These are phyloP conservation scores for Lipophrys pholis DNA, from an alignment of 2,113 vertebrate species.

Conservation along the genomic window DNA sequence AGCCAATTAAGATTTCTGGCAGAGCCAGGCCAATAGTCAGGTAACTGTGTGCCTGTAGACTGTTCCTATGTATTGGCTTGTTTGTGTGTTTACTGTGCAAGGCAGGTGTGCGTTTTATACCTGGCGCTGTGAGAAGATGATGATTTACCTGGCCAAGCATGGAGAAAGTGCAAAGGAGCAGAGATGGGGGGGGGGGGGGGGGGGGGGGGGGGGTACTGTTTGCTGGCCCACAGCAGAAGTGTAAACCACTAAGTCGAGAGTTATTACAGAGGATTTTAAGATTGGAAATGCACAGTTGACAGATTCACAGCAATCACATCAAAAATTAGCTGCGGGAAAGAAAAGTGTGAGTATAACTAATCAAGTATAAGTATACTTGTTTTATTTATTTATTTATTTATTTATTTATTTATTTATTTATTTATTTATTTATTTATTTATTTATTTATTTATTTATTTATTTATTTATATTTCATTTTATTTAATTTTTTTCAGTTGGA, in stretches of 20 bases:
- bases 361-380: too few relatives aligned
- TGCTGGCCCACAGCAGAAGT: neutral
- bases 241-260: neutral
- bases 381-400: too few relatives aligned
- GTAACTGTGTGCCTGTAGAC: slow-evolving; percentile 37
- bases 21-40: slow-evolving; percentile 36
- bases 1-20: slow-evolving; percentile 45
- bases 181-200: slow-evolving; percentile 4
- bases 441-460: too few relatives aligned
- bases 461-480: too few relatives aligned
- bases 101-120: slow-evolving; percentile 21
- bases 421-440: too few relatives aligned
- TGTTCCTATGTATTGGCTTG: slow-evolving; percentile 6
- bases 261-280: neutral
- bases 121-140: slow-evolving; percentile 13
- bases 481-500: too few relatives aligned
- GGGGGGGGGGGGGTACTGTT: neutral
- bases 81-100: slow-evolving; percentile 15
- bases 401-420: too few relatives aligned
- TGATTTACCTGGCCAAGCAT: slow-evolving; percentile 14
- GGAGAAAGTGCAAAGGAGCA: slow-evolving; percentile 1
- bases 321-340: too few relatives aligned
- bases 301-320: neutral
- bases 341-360: too few relatives aligned
- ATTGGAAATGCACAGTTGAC: neutral